A percentile compares a stretch with the other conserved stretches of the same genome.
Conservation (phyloP, 2,113 vertebrate genomes). For the Lepus timidus region DNA sequence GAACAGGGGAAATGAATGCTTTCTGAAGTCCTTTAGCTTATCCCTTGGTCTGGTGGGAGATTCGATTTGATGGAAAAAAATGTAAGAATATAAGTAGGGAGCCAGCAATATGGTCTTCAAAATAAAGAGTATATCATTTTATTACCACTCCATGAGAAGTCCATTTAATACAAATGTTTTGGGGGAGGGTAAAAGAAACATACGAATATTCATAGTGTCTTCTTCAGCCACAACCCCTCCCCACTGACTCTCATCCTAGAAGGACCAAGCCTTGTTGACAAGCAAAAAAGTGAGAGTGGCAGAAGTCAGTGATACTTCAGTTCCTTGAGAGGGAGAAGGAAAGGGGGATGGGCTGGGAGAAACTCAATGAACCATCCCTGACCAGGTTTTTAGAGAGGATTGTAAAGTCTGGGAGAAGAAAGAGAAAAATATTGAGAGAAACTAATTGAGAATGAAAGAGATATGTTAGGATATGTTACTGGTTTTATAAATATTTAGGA, state of each 20-base stretch:
- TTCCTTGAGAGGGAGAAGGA: background rate
- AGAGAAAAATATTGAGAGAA: background rate
- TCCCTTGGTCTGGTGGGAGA: background rate
- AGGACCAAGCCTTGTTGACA: background rate
- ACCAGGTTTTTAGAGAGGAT: background rate
- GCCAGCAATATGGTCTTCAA: background rate
- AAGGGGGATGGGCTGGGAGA: background rate
- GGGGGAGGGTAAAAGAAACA: background rate
- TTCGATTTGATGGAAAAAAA: background rate
- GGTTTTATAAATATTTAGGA: background rate
- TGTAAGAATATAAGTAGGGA: background rate
- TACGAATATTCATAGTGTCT: background rate
- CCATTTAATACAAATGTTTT: background rate
- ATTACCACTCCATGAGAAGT: background rate
- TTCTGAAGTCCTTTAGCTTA: background rate
- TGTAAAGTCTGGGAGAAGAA: background rate
- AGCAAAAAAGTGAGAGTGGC: background rate
- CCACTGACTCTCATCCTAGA: background rate
- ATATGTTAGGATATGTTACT: background rate
- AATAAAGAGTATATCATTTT: background rate
- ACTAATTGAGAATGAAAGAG: background rate
- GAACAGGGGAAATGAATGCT: background rate
- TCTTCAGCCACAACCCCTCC: accelerated
- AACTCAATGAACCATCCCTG: background rate
- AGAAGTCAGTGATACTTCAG: background rate